These are phyloP conservation scores for Scaptomyza graminum DNA, from an alignment of 1,140 invertebrate species.

Conservation along the genomic window DNA sequence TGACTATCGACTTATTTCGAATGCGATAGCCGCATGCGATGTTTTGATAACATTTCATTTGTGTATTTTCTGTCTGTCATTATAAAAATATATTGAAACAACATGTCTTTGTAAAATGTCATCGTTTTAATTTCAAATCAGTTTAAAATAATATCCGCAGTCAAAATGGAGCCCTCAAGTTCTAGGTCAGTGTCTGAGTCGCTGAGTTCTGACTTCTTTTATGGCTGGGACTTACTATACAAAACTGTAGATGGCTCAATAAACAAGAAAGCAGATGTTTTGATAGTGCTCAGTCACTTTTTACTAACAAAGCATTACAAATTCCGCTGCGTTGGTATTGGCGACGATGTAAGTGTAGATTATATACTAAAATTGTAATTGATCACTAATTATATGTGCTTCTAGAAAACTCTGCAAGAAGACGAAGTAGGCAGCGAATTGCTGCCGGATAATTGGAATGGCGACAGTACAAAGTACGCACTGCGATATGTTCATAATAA, in stretches of 20 bases:
- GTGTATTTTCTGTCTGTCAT: background rate
- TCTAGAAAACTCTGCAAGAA: slow-evolving; percentile 86
- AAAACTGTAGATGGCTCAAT: slow-evolving; percentile 86
- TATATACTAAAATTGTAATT: background rate
- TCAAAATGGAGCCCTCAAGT: slow-evolving; percentile 35
- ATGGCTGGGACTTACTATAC: slow-evolving; percentile 90
- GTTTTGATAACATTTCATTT: background rate
- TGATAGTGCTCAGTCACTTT: slow-evolving; percentile 89
- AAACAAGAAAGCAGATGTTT: slow-evolving; percentile 88
- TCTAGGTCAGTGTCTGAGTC: slow-evolving; percentile 21
- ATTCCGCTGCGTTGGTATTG: slow-evolving; percentile 89
- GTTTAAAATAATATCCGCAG: slow-evolving; percentile 11
- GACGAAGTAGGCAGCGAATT: slow-evolving; percentile 87
- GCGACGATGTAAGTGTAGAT: slow-evolving; percentile 86
- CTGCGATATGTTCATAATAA: slow-evolving; percentile 88
- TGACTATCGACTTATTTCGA: background rate
- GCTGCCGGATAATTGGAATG: slow-evolving; percentile 89
- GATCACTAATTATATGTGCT: slow-evolving; percentile 8
- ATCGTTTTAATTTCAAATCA: slow-evolving; percentile 18
- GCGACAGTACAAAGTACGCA: slow-evolving; percentile 85
- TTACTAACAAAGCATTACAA: slow-evolving; percentile 88
- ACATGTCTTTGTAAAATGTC: slow-evolving; percentile 19
- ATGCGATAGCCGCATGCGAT: background rate
- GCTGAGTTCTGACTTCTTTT: slow-evolving; percentile 83
- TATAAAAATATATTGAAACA: background rate